Evolutionary conservation across 2,797 vertebrate genomes (phyloP).

Genomic region (Phrynocephalus forsythii): DNA sequence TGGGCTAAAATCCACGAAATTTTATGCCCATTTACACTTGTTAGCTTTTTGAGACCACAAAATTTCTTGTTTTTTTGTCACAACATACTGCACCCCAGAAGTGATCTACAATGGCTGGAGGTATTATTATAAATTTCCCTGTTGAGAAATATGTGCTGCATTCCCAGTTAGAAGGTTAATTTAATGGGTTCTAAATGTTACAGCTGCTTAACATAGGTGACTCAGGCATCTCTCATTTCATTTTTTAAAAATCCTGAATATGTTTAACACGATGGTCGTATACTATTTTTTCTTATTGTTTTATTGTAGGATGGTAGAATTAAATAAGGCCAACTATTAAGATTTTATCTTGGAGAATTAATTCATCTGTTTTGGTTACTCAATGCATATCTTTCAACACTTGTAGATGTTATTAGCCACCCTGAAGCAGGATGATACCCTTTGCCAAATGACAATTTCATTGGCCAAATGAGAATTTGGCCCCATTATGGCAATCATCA

Average conservation of each 20-base stretch:
- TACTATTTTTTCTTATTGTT: neutral
- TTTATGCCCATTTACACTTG: too few relatives aligned
- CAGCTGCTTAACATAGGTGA: neutral
- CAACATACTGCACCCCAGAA: too few relatives aligned
- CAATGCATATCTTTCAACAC: neutral
- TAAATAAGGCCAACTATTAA: neutral
- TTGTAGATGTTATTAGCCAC: neutral
- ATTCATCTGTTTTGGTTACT: neutral
- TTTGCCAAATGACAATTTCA: neutral
- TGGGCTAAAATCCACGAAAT: too few relatives aligned
- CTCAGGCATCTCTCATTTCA: neutral
- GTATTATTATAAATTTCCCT: neutral
- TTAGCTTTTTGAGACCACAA: too few relatives aligned
- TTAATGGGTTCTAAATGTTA: neutral
- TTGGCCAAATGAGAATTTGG: too few relatives aligned
- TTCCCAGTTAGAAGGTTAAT: neutral
- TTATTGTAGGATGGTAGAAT: neutral
- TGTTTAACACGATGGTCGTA: neutral
- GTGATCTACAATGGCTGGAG: too few relatives aligned
- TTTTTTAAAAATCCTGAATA: neutral
- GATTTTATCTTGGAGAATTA: neutral
- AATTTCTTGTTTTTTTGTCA: too few relatives aligned
- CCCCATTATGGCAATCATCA: too few relatives aligned
- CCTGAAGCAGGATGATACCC: neutral
- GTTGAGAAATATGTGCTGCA: neutral